Conservation (phyloP, 2,113 vertebrate genomes). For the Oryzias curvinotus region DNA sequence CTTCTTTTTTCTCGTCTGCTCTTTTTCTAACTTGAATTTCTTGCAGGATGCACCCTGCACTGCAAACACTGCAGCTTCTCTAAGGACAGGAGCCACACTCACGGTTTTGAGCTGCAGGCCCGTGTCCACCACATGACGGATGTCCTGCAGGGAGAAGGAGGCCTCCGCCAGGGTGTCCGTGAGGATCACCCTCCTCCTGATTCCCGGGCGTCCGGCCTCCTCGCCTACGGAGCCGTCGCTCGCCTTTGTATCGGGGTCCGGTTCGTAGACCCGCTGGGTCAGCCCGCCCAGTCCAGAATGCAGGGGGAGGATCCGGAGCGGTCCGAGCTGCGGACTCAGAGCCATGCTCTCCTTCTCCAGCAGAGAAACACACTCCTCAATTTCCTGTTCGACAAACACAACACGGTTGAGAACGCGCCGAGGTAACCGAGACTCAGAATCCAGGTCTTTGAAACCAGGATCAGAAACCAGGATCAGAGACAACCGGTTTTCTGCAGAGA, state of each 20-base stretch:
- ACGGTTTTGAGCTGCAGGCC: constrained; percentile 90
- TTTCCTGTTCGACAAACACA: constrained; percentile 71
- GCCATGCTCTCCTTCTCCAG: constrained; percentile 78
- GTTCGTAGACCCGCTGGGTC: constrained; percentile 80
- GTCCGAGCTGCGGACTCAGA: constrained; percentile 75
- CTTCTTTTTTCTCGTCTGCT: too few species aligned
- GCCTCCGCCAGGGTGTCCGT: constrained; percentile 86
- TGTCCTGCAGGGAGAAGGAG: constrained; percentile 82
- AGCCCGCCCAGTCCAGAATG: constrained; percentile 73
- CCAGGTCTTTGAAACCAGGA: too few species aligned
- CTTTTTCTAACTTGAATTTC: too few species aligned
- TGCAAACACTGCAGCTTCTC: neutral
- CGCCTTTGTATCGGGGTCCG: constrained; percentile 23
- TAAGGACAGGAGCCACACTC: constrained; percentile 59
- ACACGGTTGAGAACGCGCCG: neutral
- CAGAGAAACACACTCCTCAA: constrained; percentile 72
- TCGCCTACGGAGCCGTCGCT: neutral
- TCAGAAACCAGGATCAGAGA: too few species aligned
- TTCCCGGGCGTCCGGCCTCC: constrained; percentile 8
- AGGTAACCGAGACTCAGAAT: too few species aligned
- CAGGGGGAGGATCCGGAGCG: constrained; percentile 79
- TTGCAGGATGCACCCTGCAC: too few species aligned
- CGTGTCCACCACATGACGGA: constrained; percentile 87
- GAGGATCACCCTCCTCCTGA: constrained; percentile 80
- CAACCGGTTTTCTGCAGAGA: too few species aligned